Percentiles rank a stretch among this genome's conserved stretches.
These are phyloP conservation scores for Bhutanitis thaidina DNA, from an alignment of 2,888 invertebrate genomes.

Conservation along the genomic window DNA sequence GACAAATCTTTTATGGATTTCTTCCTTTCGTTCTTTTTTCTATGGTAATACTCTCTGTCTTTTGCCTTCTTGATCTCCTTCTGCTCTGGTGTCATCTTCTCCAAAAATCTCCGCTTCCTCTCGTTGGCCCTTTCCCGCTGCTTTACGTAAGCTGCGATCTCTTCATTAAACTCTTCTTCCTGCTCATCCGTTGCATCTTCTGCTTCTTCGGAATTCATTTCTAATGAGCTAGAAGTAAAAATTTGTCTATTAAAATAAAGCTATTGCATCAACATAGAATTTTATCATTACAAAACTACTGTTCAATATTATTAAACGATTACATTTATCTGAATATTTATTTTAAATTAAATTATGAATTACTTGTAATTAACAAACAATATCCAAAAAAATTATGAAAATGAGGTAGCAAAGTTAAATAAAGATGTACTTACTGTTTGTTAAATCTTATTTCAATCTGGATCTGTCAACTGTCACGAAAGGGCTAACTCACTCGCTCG, in stretches of 20 bases:
- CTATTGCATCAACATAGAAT: too few relatives aligned
- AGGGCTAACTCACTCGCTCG: neutral
- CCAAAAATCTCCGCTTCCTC: slow-evolving; percentile 31
- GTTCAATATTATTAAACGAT: too few relatives aligned
- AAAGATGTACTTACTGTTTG: neutral
- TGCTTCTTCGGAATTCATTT: slow-evolving; percentile 1
- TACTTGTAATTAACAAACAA: too few relatives aligned
- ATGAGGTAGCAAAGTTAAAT: too few relatives aligned
- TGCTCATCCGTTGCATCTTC: neutral
- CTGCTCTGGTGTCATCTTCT: slow-evolving; percentile 30
- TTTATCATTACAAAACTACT: too few relatives aligned
- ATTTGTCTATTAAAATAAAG: neutral
- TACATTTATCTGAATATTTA: too few relatives aligned
- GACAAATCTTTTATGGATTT: slow-evolving; percentile 16
- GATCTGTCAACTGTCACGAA: neutral
- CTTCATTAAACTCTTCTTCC: neutral
- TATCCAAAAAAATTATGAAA: too few relatives aligned
- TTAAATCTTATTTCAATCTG: neutral
- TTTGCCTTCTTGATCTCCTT: slow-evolving; percentile 29
- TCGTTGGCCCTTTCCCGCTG: slow-evolving; percentile 30
- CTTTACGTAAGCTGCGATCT: slow-evolving; percentile 24
- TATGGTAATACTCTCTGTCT: slow-evolving; percentile 28
- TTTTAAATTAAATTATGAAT: too few relatives aligned
- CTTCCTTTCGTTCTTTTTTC: slow-evolving; percentile 20
- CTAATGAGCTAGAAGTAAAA: neutral